Evolutionary conservation across 2,113 vertebrate species (phyloP).

Genomic region (Phainopepla nitens): DNA sequence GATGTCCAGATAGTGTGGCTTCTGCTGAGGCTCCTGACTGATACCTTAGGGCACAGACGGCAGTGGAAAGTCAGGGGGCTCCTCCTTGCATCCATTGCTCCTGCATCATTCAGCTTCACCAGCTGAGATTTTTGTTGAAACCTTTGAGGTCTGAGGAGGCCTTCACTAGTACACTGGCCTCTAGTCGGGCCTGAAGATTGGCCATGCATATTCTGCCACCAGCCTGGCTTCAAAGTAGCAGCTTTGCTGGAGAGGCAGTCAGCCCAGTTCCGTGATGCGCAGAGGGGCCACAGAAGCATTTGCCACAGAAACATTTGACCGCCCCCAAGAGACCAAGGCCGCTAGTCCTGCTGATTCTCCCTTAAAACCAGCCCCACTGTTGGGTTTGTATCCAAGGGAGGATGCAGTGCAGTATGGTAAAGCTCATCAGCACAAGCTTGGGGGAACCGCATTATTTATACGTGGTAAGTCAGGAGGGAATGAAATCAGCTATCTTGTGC

Average conservation of each 20-base stretch:
- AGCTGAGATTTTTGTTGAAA: not conserved
- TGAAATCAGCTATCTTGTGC: not conserved
- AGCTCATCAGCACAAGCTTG: not conserved
- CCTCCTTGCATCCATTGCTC: not conserved
- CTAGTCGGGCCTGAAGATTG: not conserved
- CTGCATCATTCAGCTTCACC: not conserved
- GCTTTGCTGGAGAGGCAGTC: not conserved
- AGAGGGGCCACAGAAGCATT: not conserved
- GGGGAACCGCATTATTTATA: not conserved
- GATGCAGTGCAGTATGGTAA: not conserved
- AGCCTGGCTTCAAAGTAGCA: not conserved
- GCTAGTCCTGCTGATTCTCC: not conserved
- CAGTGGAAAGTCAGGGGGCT: not conserved
- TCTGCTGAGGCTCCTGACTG: not conserved
- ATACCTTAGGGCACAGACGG: not conserved
- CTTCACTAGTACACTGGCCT: not conserved
- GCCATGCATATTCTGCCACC: not conserved
- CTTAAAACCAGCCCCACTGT: not conserved
- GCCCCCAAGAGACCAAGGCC: not conserved
- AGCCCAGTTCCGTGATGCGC: not conserved
- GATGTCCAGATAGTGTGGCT: not conserved
- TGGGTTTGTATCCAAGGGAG: not conserved
- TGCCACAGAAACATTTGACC: not conserved
- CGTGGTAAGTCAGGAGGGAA: not conserved
- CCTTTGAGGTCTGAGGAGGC: not conserved